Conservation (phyloP, 2,888 invertebrate genomes). For the Polymixis lichenea region DNA sequence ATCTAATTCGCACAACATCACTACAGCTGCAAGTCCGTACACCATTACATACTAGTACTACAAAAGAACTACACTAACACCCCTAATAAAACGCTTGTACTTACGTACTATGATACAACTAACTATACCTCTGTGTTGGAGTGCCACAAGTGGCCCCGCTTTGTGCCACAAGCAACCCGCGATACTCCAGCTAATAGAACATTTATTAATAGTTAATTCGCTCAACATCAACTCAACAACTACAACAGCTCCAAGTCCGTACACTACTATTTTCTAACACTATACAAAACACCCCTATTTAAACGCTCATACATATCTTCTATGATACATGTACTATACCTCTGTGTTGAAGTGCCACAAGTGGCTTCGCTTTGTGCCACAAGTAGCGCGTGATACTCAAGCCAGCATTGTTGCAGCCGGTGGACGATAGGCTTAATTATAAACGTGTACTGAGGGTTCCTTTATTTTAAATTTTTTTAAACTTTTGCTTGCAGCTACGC, state of each 20-base stretch:
- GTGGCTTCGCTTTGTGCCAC: conserved; percentile 54
- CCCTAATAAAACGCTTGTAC: background rate
- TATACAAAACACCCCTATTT: background rate
- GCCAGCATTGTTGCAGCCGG: conserved; percentile 51
- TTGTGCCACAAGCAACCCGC: conserved; percentile 44
- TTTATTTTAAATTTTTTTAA: too few relatives aligned
- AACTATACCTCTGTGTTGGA: conserved; percentile 18
- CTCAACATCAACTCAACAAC: too few relatives aligned
- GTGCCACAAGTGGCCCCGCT: conserved; percentile 48
- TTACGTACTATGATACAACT: background rate
- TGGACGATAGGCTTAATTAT: conserved; percentile 59
- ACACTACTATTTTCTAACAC: background rate
- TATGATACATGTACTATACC: conserved; percentile 9
- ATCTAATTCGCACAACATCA: background rate
- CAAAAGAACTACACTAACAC: background rate
- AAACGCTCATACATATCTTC: background rate
- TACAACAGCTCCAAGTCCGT: background rate
- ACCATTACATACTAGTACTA: too few relatives aligned
- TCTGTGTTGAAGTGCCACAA: conserved; percentile 29
- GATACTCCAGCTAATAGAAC: too few relatives aligned
- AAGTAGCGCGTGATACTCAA: conserved; percentile 45
- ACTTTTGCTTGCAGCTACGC: too few relatives aligned
- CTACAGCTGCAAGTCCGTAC: background rate
- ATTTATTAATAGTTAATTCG: background rate
- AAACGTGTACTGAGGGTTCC: conserved; percentile 30